Base-by-base conservation (phyloP, 2,888 invertebrate genomes). In the Dolichomitus sp. region DNA sequence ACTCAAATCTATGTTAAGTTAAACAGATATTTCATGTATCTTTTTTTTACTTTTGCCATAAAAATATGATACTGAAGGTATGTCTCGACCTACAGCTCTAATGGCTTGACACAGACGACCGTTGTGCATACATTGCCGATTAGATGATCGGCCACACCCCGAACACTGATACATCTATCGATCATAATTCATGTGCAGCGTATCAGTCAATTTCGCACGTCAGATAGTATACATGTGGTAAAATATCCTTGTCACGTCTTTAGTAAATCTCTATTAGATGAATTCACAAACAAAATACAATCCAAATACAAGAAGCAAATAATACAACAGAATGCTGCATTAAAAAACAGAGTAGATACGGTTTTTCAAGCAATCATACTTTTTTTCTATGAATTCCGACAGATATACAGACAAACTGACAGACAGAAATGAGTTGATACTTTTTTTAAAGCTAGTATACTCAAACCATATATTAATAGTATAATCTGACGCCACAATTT, bases 131-230 rank as follows among this genome's bases (percentile, higher is more conserved):
- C 27, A 40, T 40, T 48, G 69, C 63, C 30, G 69, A 69, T 69
- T 69, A 48, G 61, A 70, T 69, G 75, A 6, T 75, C 48, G 37
- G 17, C 69, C 75, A 69, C 80, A 70, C 74, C 80, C 80, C 33
- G 54, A 45, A 19, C 59, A 59, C 45, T 14, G 80, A 68, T 52
- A 69, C 33, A 75, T 75, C 75, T 45, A 69, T 75, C 80, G 74
- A 75, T 75, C 80, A 80, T 63, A 57, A 72, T 33, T 72, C 59
- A 45, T 69, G 52, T 63, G 68, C 42, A 48, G 74, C 50, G 68
- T 73, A 63, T 80, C 80, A 63, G 75, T 54, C 74, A 80, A 80
- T 80, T 75, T 75, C 45, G 52, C 65, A 63, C 45, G 52, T 75
- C 63, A 42, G 54, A 72, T 30, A 45, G 33, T 27, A 7, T n/a